These are phyloP conservation scores for Cotesia vestalis DNA, from an alignment of 1,140 invertebrate genomes.

Conservation along the genomic window DNA sequence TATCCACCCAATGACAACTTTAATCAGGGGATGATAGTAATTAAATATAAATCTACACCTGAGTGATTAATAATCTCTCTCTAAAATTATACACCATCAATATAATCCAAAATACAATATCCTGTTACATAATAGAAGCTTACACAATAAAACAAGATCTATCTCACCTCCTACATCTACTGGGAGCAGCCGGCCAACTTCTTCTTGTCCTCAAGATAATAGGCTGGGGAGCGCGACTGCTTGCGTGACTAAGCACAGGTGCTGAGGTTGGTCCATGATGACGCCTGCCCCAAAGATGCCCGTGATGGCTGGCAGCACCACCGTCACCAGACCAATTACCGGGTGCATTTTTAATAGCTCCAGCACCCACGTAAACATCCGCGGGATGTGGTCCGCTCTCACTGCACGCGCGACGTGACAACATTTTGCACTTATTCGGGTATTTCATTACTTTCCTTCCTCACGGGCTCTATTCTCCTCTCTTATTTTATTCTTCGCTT, in stretches of 20 bases:
- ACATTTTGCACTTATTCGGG: constrained; percentile 57
- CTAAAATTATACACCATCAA: no score
- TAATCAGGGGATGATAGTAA: no score
- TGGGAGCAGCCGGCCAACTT: constrained; percentile 74
- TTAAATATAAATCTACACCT: no score
- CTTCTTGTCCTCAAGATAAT: constrained; percentile 72
- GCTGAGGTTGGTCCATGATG: constrained; percentile 72
- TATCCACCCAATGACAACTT: no score
- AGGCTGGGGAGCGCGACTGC: constrained; percentile 59
- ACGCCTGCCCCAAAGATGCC: constrained; percentile 68
- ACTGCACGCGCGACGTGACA: constrained; percentile 69
- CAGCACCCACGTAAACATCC: constrained; percentile 41
- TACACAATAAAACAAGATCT: constrained; percentile 27
- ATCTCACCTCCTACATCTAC: constrained; percentile 70
- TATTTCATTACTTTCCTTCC: constrained; percentile 57
- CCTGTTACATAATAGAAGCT: neutral
- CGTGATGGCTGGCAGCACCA: neutral
- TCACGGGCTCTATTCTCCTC: constrained; percentile 5
- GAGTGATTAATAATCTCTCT: no score
- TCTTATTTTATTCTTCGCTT: neutral
- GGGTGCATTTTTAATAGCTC: constrained; percentile 39
- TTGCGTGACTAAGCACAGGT: constrained; percentile 70
- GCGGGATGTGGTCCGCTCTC: constrained; percentile 73
- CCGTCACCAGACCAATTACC: constrained; percentile 29
- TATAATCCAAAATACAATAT: no score